These are phyloP conservation scores for Rhinogobius similis DNA, from an alignment of 2,113 vertebrate species.

Conservation along the genomic window DNA sequence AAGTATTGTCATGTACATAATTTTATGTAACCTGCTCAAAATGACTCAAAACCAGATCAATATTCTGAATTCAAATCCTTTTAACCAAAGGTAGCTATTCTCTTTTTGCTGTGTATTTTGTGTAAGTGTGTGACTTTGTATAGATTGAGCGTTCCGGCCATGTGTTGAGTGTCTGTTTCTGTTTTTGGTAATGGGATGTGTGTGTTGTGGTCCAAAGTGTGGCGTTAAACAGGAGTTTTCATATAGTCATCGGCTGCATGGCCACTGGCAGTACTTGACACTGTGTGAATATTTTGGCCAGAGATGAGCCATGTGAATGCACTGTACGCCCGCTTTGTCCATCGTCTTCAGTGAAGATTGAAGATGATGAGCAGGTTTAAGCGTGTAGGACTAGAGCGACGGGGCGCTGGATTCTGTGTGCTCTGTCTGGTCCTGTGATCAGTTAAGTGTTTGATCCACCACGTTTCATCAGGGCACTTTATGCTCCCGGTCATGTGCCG, in stretches of 20 bases:
- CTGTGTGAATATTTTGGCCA: too few species aligned
- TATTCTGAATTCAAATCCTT: too few species aligned
- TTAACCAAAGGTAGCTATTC: neutral
- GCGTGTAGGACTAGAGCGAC: slow-evolving; percentile 24
- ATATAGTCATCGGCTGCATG: too few species aligned
- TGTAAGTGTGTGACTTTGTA: neutral
- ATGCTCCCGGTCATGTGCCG: too few species aligned
- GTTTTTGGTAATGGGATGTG: neutral
- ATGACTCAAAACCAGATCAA: too few species aligned
- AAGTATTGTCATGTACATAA: too few species aligned
- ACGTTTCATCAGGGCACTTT: neutral
- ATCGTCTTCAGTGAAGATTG: neutral
- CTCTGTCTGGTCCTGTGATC: slow-evolving; percentile 66
- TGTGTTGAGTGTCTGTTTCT: slow-evolving; percentile 25
- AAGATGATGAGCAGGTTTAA: slow-evolving; percentile 1
- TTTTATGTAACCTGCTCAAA: too few species aligned
- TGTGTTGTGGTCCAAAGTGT: neutral
- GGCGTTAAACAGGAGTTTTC: neutral
- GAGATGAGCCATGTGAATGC: too few species aligned
- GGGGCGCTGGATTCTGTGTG: slow-evolving; percentile 32
- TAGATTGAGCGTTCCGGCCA: slow-evolving; percentile 27
- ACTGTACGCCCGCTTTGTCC: too few species aligned
- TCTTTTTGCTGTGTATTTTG: neutral
- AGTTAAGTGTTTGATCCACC: slow-evolving; percentile 42
- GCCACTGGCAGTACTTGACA: too few species aligned